Percentiles rank a stretch among this genome's conserved stretches.
phyloP scores from a whole-genome alignment of 1,140 invertebrate genomes.

The Thrips palmi region DNA sequence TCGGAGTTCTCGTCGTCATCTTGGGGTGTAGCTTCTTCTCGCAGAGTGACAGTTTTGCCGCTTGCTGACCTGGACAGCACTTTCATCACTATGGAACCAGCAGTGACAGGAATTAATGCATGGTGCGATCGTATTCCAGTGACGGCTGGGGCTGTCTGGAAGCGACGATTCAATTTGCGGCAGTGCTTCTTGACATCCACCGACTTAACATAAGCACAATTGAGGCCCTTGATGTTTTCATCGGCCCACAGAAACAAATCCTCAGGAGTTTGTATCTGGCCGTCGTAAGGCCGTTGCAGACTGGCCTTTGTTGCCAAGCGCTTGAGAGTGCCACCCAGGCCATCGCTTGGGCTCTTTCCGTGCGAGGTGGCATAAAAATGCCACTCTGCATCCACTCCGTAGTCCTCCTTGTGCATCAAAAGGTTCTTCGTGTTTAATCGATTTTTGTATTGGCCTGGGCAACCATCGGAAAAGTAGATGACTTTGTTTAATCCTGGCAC shows the following conservation, averaged over 20 bases:
- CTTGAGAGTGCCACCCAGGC: constrained; percentile 17
- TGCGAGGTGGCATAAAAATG: constrained; percentile 19
- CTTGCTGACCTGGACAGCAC: too few species aligned
- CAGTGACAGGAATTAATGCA: too few species aligned
- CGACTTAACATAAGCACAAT: too few species aligned
- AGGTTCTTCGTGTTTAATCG: constrained; percentile 19
- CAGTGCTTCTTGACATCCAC: too few species aligned
- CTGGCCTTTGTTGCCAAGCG: constrained; percentile 13
- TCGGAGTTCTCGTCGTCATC: too few species aligned
- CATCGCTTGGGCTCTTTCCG: constrained; percentile 19
- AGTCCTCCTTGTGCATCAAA: constrained; percentile 16
- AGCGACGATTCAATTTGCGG: too few species aligned
- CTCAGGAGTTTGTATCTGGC: constrained; percentile 11
- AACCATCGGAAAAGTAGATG: constrained; percentile 20
- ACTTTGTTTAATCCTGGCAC: constrained; percentile 15
- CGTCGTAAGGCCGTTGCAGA: constrained; percentile 11
- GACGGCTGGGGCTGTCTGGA: too few species aligned
- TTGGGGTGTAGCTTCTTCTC: too few species aligned
- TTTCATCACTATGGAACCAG: too few species aligned
- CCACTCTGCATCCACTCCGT: constrained; percentile 18
- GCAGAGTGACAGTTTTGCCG: too few species aligned
- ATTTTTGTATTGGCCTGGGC: constrained; percentile 20
- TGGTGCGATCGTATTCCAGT: too few species aligned
- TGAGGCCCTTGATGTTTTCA: constrained; percentile 11
- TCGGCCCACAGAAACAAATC: constrained; percentile 11